A percentile compares a stretch with the other conserved stretches of the same genome.
These are phyloP conservation scores for Tenthredo mesomela DNA, from an alignment of 2,888 invertebrate genomes.

Conservation along the genomic window DNA sequence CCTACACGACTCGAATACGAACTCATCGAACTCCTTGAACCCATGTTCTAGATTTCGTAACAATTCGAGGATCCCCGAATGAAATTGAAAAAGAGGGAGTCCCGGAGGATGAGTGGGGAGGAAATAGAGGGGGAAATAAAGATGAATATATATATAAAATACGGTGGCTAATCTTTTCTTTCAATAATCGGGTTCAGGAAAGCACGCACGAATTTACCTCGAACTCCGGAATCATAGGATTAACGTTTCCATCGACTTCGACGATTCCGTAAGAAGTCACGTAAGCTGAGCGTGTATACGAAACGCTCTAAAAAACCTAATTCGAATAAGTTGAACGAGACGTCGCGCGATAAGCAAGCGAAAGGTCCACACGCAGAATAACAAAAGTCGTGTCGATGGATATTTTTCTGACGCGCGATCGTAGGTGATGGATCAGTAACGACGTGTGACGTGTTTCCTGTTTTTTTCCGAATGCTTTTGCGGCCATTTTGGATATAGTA, in stretches of 20 bases:
- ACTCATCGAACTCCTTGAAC: conserved; percentile 15
- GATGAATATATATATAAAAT: conserved; percentile 20
- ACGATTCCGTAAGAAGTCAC: conserved; percentile 37
- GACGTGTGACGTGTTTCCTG: conserved; percentile 23
- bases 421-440: conserved; percentile 1
- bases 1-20: conserved; percentile 10
- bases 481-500: background rate
- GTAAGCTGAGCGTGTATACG: conserved; percentile 27
- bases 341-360: conserved; percentile 29
- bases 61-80: background rate
- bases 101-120: background rate
- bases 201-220: conserved; percentile 6
- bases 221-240: conserved; percentile 1
- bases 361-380: conserved; percentile 30
- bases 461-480: background rate
- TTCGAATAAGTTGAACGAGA: conserved; percentile 26
- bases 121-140: background rate
- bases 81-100: conserved; percentile 1
- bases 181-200: background rate
- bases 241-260: conserved; percentile 17
- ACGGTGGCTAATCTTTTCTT: conserved; percentile 27
- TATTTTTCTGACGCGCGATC: background rate
- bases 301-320: conserved; percentile 10
- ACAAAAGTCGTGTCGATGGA: conserved; percentile 11
- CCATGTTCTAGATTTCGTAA: conserved; percentile 15